Base-by-base conservation (phyloP, 2,113 vertebrate genomes). In the Trachemys scripta region DNA sequence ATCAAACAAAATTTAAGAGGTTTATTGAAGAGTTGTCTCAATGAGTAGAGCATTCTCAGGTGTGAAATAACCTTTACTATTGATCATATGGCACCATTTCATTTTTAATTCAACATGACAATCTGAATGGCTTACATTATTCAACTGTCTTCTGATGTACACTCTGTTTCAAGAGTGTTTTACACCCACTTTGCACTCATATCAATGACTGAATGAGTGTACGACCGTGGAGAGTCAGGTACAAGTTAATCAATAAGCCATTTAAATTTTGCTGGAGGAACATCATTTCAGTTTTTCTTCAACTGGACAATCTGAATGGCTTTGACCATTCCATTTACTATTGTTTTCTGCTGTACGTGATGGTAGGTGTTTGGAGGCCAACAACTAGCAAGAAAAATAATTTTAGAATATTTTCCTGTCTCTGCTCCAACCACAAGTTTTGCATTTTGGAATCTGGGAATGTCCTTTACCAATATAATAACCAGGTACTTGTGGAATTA, bases 211-310 rank as follows among this genome's bases (percentile, higher is more conserved):
- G 27, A 31, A 65, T 14, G 13, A 65, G 13, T 65, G 31, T 6
- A 65, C 14, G 31, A 85, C 50, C 90, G 29, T 14, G 13, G 50
- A 79, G 50, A 93, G 31, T 57, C 75, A 14, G 75, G 42, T 59
- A 80, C 76, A 96, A 83, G 25, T 78, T 72, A 88, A 94, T 91
- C 78, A 91, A 90, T 88, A 88, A 84, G 53, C 35, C 53, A 65
- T 75, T 88, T 76, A 27, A 82, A 17, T 62, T 92, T 95, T 89
- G 35, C 51, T 20, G 38, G 69, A 87, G 53, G 65, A 84, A 59
- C 49, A 53, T 72, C 94, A 84, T 2, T 82, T 45, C 49, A 62
- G 65, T 90, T 95, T 93, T 72, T 20, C 50, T 91, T 81, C 88
- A 78, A 65, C 42, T 25, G 80, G 27, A 90, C 54, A 89, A 94